These are phyloP conservation scores for Callipepla californica DNA, from an alignment of 2,113 vertebrate species.

Conservation along the genomic window DNA sequence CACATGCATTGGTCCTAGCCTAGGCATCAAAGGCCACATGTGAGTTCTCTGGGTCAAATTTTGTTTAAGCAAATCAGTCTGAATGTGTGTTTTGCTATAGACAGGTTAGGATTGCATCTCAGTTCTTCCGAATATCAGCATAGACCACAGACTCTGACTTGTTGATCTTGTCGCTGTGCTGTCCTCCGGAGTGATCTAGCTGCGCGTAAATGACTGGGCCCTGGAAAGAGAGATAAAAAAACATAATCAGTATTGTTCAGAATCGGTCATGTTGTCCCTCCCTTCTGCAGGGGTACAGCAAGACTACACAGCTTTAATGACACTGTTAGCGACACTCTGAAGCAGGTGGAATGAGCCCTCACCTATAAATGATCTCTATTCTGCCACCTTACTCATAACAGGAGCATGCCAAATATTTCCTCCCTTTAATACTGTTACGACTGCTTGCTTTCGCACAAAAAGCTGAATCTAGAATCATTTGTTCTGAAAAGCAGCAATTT, in stretches of 20 bases:
- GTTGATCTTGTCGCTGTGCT: constrained; percentile 88
- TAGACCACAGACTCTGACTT: constrained; percentile 97
- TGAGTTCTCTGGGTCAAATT: constrained; percentile 64
- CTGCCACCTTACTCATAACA: constrained; percentile 44
- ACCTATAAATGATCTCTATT: constrained; percentile 33
- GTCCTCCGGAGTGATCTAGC: constrained; percentile 94
- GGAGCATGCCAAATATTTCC: background rate
- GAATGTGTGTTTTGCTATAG: constrained; percentile 54
- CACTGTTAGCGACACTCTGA: background rate
- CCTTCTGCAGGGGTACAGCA: background rate
- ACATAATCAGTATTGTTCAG: background rate
- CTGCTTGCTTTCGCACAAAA: background rate
- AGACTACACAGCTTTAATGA: constrained; percentile 6
- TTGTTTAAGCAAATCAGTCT: constrained; percentile 67
- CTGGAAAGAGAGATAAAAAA: constrained; percentile 64
- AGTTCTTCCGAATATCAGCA: constrained; percentile 94
- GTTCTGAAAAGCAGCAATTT: background rate
- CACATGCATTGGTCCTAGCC: constrained; percentile 75
- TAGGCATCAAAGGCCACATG: constrained; percentile 72
- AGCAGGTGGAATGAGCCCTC: constrained; percentile 53
- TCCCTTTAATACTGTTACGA: background rate
- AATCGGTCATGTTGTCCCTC: background rate
- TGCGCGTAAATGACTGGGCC: constrained; percentile 98
- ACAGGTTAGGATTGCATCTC: constrained; percentile 51
- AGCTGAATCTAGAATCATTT: background rate